Conservation (phyloP, 2,113 vertebrate species). For the Ameiurus melas region DNA sequence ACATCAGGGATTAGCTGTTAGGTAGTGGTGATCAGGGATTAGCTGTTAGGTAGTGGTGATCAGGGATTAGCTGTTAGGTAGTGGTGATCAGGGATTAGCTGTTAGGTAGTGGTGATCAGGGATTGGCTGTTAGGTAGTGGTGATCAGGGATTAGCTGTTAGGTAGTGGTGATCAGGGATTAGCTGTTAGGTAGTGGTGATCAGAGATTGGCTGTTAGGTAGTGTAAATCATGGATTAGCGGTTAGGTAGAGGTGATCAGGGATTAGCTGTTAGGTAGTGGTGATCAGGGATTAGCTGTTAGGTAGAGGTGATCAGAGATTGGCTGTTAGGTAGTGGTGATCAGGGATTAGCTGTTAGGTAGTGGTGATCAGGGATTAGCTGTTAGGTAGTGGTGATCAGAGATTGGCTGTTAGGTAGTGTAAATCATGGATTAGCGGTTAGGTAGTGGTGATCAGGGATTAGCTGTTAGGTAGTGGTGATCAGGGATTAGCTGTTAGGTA, state of each 20-base stretch:
- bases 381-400: too few species aligned
- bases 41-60: too few species aligned
- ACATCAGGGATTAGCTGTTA: neutral
- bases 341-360: neutral
- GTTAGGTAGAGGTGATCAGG: too few species aligned
- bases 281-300: neutral
- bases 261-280: neutral
- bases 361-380: neutral
- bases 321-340: neutral
- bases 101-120: neutral
- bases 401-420: neutral
- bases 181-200: too few species aligned
- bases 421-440: too few species aligned
- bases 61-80: neutral
- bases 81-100: neutral
- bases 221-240: too few species aligned
- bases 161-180: neutral
- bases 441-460: neutral
- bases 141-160: neutral
- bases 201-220: neutral
- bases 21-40: neutral
- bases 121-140: neutral
- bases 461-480: neutral
- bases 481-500: neutral
- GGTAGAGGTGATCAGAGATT: too few species aligned